Evolutionary conservation across 2,888 invertebrate genomes (phyloP), one percentile per base, ranked within the genome.

Genomic region (Pollenia amentaria): DNA sequence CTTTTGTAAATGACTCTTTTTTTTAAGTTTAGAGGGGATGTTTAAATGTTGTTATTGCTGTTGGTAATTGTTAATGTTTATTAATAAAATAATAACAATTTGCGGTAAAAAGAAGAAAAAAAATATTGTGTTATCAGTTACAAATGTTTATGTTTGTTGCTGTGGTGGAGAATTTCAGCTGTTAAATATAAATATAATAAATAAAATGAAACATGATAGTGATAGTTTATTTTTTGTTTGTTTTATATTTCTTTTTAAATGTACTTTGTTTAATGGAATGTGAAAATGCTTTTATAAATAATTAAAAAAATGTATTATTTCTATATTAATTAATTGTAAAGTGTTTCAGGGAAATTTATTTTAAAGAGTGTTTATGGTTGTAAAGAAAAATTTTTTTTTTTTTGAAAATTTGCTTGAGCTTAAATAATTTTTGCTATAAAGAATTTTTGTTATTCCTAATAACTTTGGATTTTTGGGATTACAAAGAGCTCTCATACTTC

Each of bases 11-110:
- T 67, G 55, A 60, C 48, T 48, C 21, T 29, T 4, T 67, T 48
- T n/a, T 42, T 55, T 12, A 72, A 62, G n/a, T 70, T 69, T 51
- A 42, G 48, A n/a, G 42, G 62, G 62, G 18, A 64, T 67, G 40
- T 40, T 51, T 21, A 12, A 9, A 40, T 55, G 8, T 29, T 60
- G 40, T 29, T 69, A 12, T 29, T 29, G 14, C 42, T 60, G 70
- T 51, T 44, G 21, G 18, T 78, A 80, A 80, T 80, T 80, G 40
- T 48, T 53, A 73, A 65, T 78, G 51, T 18, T 78, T 8, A 29
- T 40, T 67, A 77, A 46, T 57, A 12, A 57, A 78, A 69, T 46
- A 65, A 57, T 46, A 80, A 55, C 51, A 73, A 64, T 55, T 21
- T 65, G 79, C 44, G 79, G 44, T 64, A 53, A 12, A 29, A 9